Evolutionary conservation across 2,113 vertebrate genomes (phyloP).

Genomic region (Mesembrinibis cayennensis): DNA sequence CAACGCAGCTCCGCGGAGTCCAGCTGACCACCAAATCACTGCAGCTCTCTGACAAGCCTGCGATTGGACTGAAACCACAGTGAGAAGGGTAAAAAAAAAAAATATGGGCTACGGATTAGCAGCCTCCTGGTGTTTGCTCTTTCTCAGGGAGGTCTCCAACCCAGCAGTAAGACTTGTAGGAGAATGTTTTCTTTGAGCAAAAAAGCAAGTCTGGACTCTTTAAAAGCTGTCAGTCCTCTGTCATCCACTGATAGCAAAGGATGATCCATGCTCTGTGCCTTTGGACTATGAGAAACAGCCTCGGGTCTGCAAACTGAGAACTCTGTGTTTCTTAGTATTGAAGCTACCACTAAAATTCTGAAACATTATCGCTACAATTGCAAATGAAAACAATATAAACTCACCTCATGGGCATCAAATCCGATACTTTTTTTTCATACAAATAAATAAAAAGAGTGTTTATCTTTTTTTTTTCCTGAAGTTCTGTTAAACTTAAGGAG

Average conservation of each 20-base stretch:
- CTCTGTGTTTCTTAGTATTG: background rate
- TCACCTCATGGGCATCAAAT: background rate
- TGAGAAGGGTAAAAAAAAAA: background rate
- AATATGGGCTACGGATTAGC: background rate
- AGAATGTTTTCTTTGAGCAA: background rate
- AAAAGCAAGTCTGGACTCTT: background rate
- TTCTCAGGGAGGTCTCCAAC: background rate
- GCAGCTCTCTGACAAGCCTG: rapidly evolving
- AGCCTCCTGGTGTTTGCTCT: background rate
- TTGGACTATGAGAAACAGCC: background rate
- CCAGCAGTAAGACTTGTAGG: background rate
- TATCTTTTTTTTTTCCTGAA: background rate
- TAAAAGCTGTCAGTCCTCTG: background rate
- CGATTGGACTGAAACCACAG: background rate
- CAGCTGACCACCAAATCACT: background rate
- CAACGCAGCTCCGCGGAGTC: rapidly evolving
- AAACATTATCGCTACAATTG: background rate
- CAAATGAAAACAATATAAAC: background rate
- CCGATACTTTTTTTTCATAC: background rate
- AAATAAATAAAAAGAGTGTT: background rate
- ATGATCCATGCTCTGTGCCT: background rate
- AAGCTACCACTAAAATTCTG: background rate
- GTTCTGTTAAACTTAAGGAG: background rate
- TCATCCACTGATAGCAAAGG: background rate
- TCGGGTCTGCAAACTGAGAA: background rate